Conservation (phyloP, 2,113 vertebrate genomes). For the Tympanuchus pallidicinctus region DNA sequence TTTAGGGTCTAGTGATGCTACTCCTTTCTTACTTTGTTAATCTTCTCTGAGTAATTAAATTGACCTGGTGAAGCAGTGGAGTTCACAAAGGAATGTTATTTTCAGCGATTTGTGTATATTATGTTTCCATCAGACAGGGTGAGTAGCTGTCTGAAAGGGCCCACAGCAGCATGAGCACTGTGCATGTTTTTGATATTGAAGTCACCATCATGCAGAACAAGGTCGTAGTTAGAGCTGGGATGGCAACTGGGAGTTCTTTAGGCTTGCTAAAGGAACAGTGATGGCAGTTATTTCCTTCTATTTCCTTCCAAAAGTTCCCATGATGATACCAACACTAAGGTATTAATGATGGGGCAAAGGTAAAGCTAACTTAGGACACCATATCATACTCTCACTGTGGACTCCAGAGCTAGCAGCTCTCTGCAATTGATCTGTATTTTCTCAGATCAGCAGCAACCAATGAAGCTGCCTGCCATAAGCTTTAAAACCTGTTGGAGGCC, state of each 20-base stretch:
- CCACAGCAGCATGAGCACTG: constrained; percentile 6
- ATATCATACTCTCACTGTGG: not conserved
- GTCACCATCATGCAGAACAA: not conserved
- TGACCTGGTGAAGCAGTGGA: constrained; percentile 24
- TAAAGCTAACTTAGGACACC: not conserved
- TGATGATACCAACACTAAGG: not conserved
- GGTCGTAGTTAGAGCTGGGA: not conserved
- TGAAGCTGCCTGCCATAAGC: not conserved
- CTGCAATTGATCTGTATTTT: not conserved
- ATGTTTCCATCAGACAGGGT: not conserved
- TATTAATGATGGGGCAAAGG: not conserved
- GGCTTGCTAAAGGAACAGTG: not conserved
- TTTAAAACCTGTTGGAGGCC: not conserved
- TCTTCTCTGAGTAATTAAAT: constrained; percentile 56
- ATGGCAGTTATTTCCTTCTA: not conserved
- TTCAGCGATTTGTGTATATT: not conserved
- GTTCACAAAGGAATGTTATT: constrained; percentile 20
- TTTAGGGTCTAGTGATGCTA: not conserved
- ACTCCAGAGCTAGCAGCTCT: not conserved
- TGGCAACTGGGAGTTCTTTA: not conserved
- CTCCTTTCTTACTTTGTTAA: not conserved
- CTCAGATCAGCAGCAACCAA: not conserved
- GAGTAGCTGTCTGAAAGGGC: not conserved
- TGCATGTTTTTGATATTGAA: not conserved
- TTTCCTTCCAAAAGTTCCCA: not conserved